A percentile compares a stretch with the other conserved stretches of the same genome.
Conservation (phyloP, 2,797 vertebrate species). For the Argyrosomus regius region DNA sequence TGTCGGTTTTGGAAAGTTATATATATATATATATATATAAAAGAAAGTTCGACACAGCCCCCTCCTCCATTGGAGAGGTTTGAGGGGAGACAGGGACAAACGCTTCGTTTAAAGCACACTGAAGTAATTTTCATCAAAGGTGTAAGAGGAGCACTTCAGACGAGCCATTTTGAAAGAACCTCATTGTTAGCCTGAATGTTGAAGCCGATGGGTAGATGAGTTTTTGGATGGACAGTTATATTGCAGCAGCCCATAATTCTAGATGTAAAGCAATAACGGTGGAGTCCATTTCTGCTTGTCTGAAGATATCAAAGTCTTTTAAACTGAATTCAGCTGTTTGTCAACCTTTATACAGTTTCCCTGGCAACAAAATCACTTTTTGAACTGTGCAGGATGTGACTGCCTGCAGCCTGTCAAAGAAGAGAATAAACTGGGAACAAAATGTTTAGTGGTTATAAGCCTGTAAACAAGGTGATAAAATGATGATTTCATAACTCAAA, state of each 20-base stretch:
- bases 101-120: neutral
- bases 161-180: neutral
- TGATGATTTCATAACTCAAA: neutral
- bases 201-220: neutral
- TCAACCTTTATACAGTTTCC: constrained; percentile 79
- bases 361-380: constrained; percentile 60
- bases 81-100: neutral
- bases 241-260: constrained; percentile 3
- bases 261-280: constrained; percentile 1
- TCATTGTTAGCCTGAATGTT: neutral
- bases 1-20: too few species aligned
- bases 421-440: neutral
- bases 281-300: constrained; percentile 42
- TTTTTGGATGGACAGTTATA: neutral
- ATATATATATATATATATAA: too few species aligned
- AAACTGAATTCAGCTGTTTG: constrained; percentile 64
- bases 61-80: neutral
- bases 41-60: too few species aligned
- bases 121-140: neutral
- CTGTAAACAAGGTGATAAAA: constrained; percentile 4
- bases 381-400: constrained; percentile 24
- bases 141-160: neutral
- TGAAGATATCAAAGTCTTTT: constrained; percentile 40
- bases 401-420: constrained; percentile 5
- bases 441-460: neutral